phyloP scores from a whole-genome alignment of 2,113 vertebrate genomes.

The Charina bottae region DNA sequence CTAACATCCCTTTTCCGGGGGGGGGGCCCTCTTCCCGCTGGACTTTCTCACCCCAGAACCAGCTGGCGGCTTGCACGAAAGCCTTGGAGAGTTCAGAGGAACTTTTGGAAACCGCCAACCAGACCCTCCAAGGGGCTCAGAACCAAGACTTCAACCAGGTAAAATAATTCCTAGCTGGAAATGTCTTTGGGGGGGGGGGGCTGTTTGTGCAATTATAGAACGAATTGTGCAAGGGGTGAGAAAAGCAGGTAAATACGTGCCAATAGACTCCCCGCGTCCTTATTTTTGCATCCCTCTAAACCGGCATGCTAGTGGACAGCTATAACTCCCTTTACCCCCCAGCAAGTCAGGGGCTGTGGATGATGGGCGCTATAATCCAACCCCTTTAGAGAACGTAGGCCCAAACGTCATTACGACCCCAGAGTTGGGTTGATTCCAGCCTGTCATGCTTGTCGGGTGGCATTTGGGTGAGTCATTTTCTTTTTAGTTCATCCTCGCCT shows the following conservation, averaged over 20 bases:
- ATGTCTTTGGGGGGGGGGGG: accelerated
- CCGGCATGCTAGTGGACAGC: background rate
- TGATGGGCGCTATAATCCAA: background rate
- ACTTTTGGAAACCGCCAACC: constrained; percentile 91
- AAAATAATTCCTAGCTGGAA: accelerated
- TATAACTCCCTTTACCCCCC: background rate
- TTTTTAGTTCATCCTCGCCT: background rate
- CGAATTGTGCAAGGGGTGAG: background rate
- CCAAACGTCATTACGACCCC: background rate
- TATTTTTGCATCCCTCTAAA: background rate
- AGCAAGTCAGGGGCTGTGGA: background rate
- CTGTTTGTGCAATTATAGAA: background rate
- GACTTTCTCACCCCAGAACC: constrained; percentile 76
- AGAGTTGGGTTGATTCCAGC: background rate
- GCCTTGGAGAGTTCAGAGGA: constrained; percentile 96
- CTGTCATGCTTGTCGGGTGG: accelerated
- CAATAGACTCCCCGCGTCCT: background rate
- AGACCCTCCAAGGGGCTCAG: constrained; percentile 85
- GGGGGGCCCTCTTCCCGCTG: background rate
- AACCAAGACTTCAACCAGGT: constrained; percentile 87
- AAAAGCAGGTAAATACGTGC: no score
- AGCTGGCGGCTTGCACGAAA: constrained; percentile 87
- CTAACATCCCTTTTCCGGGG: background rate
- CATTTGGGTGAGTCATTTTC: background rate
- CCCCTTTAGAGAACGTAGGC: background rate